Base-by-base conservation (phyloP, 37 sponge, comb jelly and placozoan species). In the Mnemiopsis leidyi region DNA sequence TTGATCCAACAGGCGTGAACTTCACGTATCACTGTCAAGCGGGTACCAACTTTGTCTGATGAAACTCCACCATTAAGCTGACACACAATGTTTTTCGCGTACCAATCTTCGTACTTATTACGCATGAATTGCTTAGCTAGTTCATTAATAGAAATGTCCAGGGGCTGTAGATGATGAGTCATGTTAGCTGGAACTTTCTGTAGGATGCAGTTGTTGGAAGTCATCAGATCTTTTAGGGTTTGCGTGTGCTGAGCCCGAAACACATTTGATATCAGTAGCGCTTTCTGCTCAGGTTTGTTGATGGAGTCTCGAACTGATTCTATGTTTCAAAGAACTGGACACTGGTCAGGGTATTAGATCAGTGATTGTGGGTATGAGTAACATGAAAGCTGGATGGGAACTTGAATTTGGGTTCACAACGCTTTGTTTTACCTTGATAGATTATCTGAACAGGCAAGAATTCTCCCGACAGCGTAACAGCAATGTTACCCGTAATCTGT, bases 401-500 rank as follows among this genome's bases (percentile, higher is more conserved):
- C 68, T 61, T 9, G 9, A 61, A 61, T n/a, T n/a, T n/a, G n/a
- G n/a, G n/a, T n/a, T n/a, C n/a, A n/a, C n/a, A n/a, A n/a, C n/a
- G n/a, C n/a, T n/a, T n/a, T n/a, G n/a, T n/a, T n/a, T n/a, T 92
- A 18, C 93, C 93, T 38, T 18, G 34, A 92, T 92, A 92, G 30
- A 92, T 69, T 0, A 92, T 33, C 71, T 92, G 93, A 26, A 92
- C 69, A 71, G 93, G 93, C 71, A 92, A 71, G 23, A 69, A 92
- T 68, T 92, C 73, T 30, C 93, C 93, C 30, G 71, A 69, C 93
- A 92, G 69, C 35, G 69, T 69, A 16, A 69, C 93, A 92, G 93
- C 93, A 92, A 92, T 69, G n/a, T 36, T 68, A 36, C 33, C 93
- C 68, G 93, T 92, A n/a, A 92, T 92, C 35, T 92, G 93, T 34